Evolutionary conservation across 2,797 vertebrate genomes (phyloP), one percentile per base, ranked within the genome.

Genomic region (Coranthus polyacanthus): DNA sequence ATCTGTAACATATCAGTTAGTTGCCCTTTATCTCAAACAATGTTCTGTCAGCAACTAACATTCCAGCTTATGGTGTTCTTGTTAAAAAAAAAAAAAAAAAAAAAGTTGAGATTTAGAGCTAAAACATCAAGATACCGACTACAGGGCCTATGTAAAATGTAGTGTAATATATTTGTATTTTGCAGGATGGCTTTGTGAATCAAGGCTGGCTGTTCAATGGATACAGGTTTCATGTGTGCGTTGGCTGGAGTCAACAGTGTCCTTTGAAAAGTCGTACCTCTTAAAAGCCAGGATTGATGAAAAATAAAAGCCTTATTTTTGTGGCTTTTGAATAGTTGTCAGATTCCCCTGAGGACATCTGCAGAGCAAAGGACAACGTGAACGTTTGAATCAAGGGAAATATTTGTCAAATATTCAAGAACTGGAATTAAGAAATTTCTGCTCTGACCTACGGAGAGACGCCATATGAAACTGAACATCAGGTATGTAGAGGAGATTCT

Each of bases 401-500:
- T 12, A 39, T n/a, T 38, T 72, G 65, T 68, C 21, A 78, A 76
- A 58, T 72, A 61, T 60, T 41, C 3, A 53, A 43, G 59, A 72
- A 44, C 21, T 53, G 29, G 59, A 71, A 54, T 63, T 44, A 9
- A 36, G 65, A 65, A 74, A 51, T 81, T 78, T 82, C 57, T 42
- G 34, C 65, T 79, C 53, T 70, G 52, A 75, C 65, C 52, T 74
- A 49, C 45, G 86, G 80, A 88, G 77, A 82, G 72, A 88, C 26
- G 83, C 88, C 89, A 91, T 89, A 89, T 82, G 71, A 84, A 79
- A 76, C 70, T 51, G 51, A 75, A 75, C 57, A 78, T 79, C 73
- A 75, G 81, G 74, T 82, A 68, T 79, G 69, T 52, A 59, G 72
- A 74, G 57, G 55, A 75, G 76, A 79, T 72, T 41, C 47, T 45